These are phyloP conservation scores for Phyllostomus hastatus DNA, from an alignment of 2,113 vertebrate genomes.

Conservation along the genomic window DNA sequence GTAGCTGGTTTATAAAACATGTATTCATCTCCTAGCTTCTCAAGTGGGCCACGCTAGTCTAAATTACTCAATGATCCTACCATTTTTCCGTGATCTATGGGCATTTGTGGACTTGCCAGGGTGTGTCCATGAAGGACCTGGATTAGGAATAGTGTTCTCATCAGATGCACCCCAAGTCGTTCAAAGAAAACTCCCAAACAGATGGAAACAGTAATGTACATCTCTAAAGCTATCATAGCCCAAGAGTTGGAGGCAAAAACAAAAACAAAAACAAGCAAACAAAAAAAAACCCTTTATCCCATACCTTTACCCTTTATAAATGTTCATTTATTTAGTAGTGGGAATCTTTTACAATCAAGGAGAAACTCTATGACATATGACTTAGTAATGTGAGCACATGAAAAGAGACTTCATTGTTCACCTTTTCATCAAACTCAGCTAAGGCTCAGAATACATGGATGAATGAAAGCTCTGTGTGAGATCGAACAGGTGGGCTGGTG, in stretches of 20 bases:
- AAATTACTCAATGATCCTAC: background rate
- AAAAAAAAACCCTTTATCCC: background rate
- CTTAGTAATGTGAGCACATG: background rate
- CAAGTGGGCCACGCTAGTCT: background rate
- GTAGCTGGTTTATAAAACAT: background rate
- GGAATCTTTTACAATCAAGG: background rate
- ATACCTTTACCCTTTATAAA: background rate
- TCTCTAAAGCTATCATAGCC: background rate
- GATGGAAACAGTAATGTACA: background rate
- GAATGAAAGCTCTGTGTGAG: background rate
- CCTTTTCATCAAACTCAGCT: background rate
- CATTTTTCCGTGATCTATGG: background rate
- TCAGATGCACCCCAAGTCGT: background rate
- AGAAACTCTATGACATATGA: background rate
- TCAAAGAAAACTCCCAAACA: background rate
- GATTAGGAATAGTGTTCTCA: background rate
- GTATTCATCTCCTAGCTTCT: background rate
- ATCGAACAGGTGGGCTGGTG: background rate
- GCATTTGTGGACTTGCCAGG: background rate
- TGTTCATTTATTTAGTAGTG: background rate
- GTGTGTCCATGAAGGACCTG: background rate
- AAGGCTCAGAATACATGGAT: background rate
- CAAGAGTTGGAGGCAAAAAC: background rate
- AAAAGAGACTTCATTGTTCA: background rate
- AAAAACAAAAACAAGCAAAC: too few species aligned